phyloP scores from a whole-genome alignment of 2,888 invertebrate species.

The Agrochola macilenta region DNA sequence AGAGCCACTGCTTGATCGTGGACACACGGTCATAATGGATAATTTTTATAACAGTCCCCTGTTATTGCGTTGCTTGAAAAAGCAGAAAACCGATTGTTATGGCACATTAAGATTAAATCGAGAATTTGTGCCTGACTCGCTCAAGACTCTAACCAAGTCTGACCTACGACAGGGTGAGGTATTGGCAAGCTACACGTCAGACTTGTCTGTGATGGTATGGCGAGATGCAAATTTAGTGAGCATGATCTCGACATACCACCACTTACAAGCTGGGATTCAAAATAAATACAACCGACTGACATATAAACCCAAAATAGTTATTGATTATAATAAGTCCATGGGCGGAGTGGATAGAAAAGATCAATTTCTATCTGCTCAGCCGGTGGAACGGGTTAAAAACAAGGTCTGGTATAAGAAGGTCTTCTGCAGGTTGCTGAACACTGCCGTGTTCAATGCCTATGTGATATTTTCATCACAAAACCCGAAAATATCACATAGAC shows the following conservation, averaged over 20 bases:
- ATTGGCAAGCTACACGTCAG: constrained; percentile 50
- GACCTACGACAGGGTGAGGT: constrained; percentile 55
- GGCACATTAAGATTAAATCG: constrained; percentile 55
- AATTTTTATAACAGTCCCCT: too few relatives aligned
- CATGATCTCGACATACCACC: constrained; percentile 63
- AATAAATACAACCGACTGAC: constrained; percentile 40
- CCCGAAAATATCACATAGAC: constrained; percentile 28
- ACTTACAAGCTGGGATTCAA: constrained; percentile 26
- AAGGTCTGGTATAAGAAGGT: constrained; percentile 59
- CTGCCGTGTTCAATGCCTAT: background rate
- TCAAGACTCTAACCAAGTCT: constrained; percentile 46
- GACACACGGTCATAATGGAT: too few relatives aligned
- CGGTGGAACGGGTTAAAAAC: constrained; percentile 54
- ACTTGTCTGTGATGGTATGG: constrained; percentile 78
- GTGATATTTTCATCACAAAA: constrained; percentile 1
- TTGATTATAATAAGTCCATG: constrained; percentile 64
- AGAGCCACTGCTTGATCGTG: too few relatives aligned
- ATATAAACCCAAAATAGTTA: constrained; percentile 47
- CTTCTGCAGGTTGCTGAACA: constrained; percentile 31
- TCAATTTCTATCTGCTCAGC: constrained; percentile 64
- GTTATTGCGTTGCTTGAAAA: too few relatives aligned
- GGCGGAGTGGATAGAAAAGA: constrained; percentile 69
- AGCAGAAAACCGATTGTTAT: constrained; percentile 42
- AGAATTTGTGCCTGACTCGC: constrained; percentile 53
- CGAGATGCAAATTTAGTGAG: constrained; percentile 66